Evolutionary conservation across 1,140 invertebrate genomes (phyloP).

Genomic region (Drosophila kikkawai): DNA sequence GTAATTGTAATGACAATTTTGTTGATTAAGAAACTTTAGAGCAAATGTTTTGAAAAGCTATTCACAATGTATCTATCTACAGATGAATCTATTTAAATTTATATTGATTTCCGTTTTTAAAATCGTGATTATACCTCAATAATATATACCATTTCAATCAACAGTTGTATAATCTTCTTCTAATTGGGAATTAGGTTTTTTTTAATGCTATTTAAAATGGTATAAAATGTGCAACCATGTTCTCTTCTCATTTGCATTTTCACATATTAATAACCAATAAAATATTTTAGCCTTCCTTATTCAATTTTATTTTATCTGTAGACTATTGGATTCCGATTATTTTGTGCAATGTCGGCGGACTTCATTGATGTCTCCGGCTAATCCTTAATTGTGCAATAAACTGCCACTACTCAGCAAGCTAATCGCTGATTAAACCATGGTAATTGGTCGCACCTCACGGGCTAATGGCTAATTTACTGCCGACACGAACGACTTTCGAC

Average conservation of each 20-base stretch:
- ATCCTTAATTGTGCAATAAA: constrained; percentile 21
- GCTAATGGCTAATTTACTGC: constrained; percentile 37
- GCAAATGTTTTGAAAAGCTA: not conserved
- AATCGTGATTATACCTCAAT: not conserved
- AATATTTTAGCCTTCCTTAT: not conserved
- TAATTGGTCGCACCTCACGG: constrained; percentile 27
- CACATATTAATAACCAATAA: not conserved
- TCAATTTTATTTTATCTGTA: not conserved
- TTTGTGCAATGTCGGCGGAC: not conserved
- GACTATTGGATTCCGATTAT: not conserved
- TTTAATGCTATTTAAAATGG: not conserved
- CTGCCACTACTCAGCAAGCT: not conserved
- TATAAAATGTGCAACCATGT: not conserved
- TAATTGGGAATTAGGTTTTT: not conserved
- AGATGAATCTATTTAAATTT: not conserved
- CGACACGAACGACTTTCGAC: constrained; percentile 42
- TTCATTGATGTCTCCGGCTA: not conserved
- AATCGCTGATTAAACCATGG: constrained; percentile 9
- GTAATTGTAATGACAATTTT: not conserved
- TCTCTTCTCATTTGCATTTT: not conserved
- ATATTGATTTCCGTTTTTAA: not conserved
- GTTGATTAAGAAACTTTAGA: not conserved
- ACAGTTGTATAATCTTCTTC: not conserved
- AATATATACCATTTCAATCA: not conserved
- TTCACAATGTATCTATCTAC: too few species aligned